phyloP scores from a whole-genome alignment of 2,888 invertebrate species.

The Ophraella communa region DNA sequence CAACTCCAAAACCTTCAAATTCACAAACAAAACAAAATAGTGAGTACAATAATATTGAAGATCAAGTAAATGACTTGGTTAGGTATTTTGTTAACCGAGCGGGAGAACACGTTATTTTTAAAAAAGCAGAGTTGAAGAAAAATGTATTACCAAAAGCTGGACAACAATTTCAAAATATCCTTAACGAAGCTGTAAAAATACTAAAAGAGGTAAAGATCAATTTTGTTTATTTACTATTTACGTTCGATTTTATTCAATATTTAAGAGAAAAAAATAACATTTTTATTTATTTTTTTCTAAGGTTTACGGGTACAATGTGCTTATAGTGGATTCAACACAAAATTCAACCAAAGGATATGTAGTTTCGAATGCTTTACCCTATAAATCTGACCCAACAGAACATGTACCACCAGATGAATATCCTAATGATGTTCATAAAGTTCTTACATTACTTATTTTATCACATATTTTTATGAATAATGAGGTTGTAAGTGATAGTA shows the following conservation, averaged over 20 bases:
- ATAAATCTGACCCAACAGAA: constrained; percentile 38
- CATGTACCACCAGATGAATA: constrained; percentile 29
- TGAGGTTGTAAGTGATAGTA: constrained; percentile 45
- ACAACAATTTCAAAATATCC: constrained; percentile 42
- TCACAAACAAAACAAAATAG: constrained; percentile 15
- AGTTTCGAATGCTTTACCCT: constrained; percentile 44
- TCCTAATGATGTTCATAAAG: constrained; percentile 43
- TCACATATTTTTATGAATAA: constrained; percentile 50
- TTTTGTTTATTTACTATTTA: no score
- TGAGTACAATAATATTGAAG: constrained; percentile 26
- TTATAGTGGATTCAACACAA: constrained; percentile 38
- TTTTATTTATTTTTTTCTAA: constrained; percentile 24
- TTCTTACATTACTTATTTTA: constrained; percentile 46
- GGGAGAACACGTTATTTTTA: constrained; percentile 42
- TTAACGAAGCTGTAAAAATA: constrained; percentile 37
- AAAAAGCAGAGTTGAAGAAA: constrained; percentile 44
- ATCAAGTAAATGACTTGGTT: constrained; percentile 45
- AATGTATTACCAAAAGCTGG: constrained; percentile 40
- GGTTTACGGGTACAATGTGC: constrained; percentile 48
- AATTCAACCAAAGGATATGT: constrained; percentile 44
- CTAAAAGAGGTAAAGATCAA: constrained; percentile 40
- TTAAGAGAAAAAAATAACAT: background rate
- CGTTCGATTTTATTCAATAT: no score
- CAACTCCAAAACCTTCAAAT: constrained; percentile 30
- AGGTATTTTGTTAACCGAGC: constrained; percentile 45